Evolutionary conservation across 2,888 invertebrate species (phyloP), one percentile per base, ranked within the genome.

Genomic region (Pachydiplax longipennis): DNA sequence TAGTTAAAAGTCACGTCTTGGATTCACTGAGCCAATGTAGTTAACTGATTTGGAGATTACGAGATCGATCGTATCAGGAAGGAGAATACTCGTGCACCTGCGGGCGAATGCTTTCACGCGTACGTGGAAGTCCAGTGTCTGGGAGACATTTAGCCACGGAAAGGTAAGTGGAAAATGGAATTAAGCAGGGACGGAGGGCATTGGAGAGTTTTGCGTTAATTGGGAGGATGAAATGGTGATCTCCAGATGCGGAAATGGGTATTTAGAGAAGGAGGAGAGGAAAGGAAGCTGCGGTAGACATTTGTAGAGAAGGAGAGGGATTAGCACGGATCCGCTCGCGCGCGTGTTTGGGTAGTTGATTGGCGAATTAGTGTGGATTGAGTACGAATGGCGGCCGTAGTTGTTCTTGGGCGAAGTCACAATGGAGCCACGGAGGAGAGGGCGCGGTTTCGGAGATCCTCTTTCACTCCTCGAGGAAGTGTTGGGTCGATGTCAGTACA

Each of bases 181-280:
- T 40, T 37, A 44, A 37, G 81, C 18, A 61, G 87, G 58, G 58
- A 18, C 37, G 35, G 48, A 53, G 58, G 40, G 87, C 37, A 61
- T 40, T 61, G 35, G 37, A 87, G 87, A 61, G 87, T 22, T 65
- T 35, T 61, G 87, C 87, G 87, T 61, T 87, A 87, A 87, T 87
- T 87, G 87, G 87, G 65, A 3, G 87, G 87, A 87, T 87, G 87
- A 87, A 61, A 87, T 65, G 37, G 35, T 65, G 61, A 87, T 87
- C 87, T 87, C 25, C 73, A 25, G 25, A 31, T 73, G 73, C 25
- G 73, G 31, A 53, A 40, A 22, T 22, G 37, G 37, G 37, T 81
- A 81, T 81, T 35, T 81, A 15, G 22, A 22, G 65, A 18, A 25
- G 44, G 82, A n/a, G 53, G 44, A 13, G 82, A 15, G 83, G 48